A percentile compares a stretch with the other conserved stretches of the same genome.
These are phyloP conservation scores for Microcebus jonahi DNA, from an alignment of 2,113 vertebrate genomes.

Conservation along the genomic window DNA sequence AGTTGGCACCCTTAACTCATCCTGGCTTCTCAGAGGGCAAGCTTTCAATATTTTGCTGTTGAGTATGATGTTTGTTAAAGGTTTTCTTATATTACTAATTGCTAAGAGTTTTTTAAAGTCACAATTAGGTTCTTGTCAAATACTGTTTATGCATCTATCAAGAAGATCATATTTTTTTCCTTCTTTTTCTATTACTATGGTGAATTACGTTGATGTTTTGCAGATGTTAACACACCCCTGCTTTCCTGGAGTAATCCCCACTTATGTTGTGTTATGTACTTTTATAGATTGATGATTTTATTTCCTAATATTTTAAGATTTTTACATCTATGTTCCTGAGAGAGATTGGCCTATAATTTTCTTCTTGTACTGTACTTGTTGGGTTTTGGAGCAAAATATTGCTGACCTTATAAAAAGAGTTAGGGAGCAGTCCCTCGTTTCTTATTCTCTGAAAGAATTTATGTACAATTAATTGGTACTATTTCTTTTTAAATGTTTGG, in stretches of 20 bases:
- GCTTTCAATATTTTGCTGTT: conserved; percentile 16
- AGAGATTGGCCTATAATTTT: conserved; percentile 1
- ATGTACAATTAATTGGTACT: background rate
- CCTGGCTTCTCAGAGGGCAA: background rate
- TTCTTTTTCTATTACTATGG: conserved; percentile 4
- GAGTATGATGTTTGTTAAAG: background rate
- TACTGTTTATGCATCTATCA: background rate
- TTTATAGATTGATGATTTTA: background rate
- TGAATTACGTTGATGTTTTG: background rate
- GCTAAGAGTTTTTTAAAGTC: background rate
- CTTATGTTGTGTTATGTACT: background rate
- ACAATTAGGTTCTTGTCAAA: background rate
- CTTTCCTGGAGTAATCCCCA: background rate
- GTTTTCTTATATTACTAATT: background rate
- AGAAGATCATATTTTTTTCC: background rate
- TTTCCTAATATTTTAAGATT: conserved; percentile 17
- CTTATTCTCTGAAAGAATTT: background rate
- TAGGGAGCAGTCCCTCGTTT: background rate
- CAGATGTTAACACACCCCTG: background rate
- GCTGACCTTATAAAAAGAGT: background rate
- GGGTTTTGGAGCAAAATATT: background rate
- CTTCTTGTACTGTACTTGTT: background rate
- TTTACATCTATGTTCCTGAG: background rate
- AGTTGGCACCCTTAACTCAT: background rate
- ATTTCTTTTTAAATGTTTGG: conserved; percentile 9